phyloP scores from a whole-genome alignment of 2,888 invertebrate species.

The Linyphia triangularis region DNA sequence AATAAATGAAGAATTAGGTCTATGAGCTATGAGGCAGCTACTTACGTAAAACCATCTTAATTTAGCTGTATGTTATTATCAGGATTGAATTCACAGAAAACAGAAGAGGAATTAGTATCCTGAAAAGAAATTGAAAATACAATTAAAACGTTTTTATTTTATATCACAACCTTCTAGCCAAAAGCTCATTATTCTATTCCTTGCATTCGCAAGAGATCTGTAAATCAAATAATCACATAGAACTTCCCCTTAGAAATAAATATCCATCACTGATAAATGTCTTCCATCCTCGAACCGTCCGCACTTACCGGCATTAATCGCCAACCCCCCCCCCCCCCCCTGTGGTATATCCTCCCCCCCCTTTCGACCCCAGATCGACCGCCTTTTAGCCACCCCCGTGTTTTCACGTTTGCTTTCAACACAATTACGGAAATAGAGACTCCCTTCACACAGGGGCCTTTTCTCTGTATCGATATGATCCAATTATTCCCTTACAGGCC shows the following conservation, averaged over 20 bases:
- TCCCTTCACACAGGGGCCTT: slow-evolving; percentile 11
- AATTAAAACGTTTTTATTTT: no score
- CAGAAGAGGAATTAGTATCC: no score
- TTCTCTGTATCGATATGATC: slow-evolving; percentile 64
- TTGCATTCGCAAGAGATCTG: no score
- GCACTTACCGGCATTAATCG: slow-evolving; percentile 51
- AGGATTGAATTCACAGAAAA: no score
- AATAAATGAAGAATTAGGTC: no score
- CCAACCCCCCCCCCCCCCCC: not conserved
- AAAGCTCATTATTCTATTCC: no score
- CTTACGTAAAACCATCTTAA: no score
- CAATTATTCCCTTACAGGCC: slow-evolving; percentile 64
- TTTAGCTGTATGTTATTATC: no score
- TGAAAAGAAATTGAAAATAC: no score
- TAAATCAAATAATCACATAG: no score
- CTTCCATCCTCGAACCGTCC: not conserved
- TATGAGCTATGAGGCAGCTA: no score
- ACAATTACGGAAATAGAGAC: slow-evolving; percentile 67
- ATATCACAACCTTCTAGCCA: no score
- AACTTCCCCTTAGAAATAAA: not conserved
- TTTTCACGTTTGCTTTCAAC: slow-evolving; percentile 62
- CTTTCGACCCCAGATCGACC: not conserved
- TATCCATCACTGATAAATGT: slow-evolving; percentile 27
- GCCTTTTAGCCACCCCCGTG: slow-evolving; percentile 47
- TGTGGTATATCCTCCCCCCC: not conserved